Evolutionary conservation across 2,888 invertebrate genomes (phyloP).

Genomic region (Falcaria lacertinaria): DNA sequence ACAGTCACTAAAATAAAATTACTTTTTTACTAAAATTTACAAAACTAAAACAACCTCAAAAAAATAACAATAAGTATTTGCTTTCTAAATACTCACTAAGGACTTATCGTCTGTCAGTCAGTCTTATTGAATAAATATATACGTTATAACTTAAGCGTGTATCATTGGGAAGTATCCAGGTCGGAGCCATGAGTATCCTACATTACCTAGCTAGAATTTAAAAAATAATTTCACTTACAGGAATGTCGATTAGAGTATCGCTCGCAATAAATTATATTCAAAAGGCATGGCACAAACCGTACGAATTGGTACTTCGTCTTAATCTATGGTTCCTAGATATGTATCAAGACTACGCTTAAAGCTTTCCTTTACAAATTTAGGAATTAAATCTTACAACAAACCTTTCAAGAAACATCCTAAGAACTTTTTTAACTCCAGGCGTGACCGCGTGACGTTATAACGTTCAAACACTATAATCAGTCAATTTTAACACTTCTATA

Average conservation of each 20-base stretch:
- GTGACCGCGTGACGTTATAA: neutral
- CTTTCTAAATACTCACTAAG: slow-evolving; percentile 30
- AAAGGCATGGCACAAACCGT: slow-evolving; percentile 46
- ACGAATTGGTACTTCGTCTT: slow-evolving; percentile 23
- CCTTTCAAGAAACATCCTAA: slow-evolving; percentile 6
- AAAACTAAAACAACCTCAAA: slow-evolving; percentile 35
- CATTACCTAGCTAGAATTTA: slow-evolving; percentile 11
- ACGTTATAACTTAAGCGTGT: slow-evolving; percentile 36
- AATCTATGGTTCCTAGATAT: slow-evolving; percentile 43
- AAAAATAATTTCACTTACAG: slow-evolving; percentile 20
- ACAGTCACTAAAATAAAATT: slow-evolving; percentile 26
- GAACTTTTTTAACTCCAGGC: slow-evolving; percentile 9
- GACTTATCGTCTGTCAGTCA: slow-evolving; percentile 51
- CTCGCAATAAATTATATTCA: slow-evolving; percentile 23
- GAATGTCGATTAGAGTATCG: slow-evolving; percentile 24
- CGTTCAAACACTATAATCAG: neutral
- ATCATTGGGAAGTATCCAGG: slow-evolving; percentile 43
- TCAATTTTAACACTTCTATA: neutral
- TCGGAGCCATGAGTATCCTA: slow-evolving; percentile 39
- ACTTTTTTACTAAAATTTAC: slow-evolving; percentile 20
- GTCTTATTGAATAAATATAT: slow-evolving; percentile 53
- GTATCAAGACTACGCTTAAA: slow-evolving; percentile 54
- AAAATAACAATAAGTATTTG: slow-evolving; percentile 32
- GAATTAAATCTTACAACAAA: slow-evolving; percentile 14
- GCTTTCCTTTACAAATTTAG: slow-evolving; percentile 45